Evolutionary conservation across 2,888 invertebrate genomes (phyloP).

Genomic region (Drosophila multiciliata): DNA sequence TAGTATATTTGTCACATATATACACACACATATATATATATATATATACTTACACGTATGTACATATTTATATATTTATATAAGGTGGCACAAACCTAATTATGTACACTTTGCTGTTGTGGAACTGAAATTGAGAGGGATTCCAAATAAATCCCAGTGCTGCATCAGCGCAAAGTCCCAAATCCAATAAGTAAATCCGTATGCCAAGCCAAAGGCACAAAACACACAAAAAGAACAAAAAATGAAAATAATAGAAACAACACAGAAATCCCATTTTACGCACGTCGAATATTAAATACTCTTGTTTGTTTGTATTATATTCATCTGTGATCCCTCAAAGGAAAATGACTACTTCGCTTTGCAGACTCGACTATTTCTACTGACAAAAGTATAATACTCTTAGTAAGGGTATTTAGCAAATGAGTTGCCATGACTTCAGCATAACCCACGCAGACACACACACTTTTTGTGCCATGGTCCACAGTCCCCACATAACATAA

Average conservation of each 20-base stretch:
- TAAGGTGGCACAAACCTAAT: slow-evolving; percentile 68
- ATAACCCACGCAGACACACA: slow-evolving; percentile 4
- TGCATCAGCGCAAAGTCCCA: slow-evolving; percentile 77
- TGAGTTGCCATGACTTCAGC: slow-evolving; percentile 35
- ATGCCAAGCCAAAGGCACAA: slow-evolving; percentile 30
- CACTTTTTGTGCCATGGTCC: background rate
- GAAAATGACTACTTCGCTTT: background rate
- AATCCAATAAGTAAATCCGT: slow-evolving; percentile 77
- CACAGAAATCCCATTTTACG: background rate
- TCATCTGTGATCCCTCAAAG: background rate
- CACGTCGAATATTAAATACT: background rate
- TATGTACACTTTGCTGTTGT: slow-evolving; percentile 45
- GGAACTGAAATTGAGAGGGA: slow-evolving; percentile 35
- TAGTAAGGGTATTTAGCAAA: slow-evolving; percentile 12
- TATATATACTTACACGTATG: slow-evolving; percentile 12
- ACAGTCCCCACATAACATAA: slow-evolving; percentile 53
- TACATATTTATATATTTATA: slow-evolving; percentile 19
- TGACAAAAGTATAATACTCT: background rate
- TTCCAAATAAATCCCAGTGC: slow-evolving; percentile 67
- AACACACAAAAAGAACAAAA: slow-evolving; percentile 9
- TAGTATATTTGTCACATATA: slow-evolving; percentile 11
- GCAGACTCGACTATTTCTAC: background rate
- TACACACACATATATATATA: background rate
- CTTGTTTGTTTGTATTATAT: background rate
- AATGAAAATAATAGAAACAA: slow-evolving; percentile 12